These are phyloP conservation scores for Orchesella cincta DNA, from an alignment of 1,140 invertebrate genomes.

Conservation along the genomic window DNA sequence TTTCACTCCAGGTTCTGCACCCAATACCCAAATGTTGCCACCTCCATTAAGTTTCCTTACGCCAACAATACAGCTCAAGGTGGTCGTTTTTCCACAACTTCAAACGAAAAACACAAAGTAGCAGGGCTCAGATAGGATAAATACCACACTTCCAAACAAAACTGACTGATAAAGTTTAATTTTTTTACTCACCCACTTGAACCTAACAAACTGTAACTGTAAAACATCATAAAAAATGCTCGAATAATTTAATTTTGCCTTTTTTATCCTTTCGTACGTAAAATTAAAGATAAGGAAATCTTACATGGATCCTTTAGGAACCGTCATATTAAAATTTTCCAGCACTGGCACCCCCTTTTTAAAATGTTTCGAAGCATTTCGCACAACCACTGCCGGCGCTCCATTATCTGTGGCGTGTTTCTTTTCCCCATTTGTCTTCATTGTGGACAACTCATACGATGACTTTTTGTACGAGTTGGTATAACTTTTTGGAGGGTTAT, in stretches of 20 bases:
- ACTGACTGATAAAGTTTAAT: no score
- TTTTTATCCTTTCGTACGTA: background rate
- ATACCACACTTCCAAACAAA: no score
- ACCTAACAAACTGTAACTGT: slow-evolving; percentile 9
- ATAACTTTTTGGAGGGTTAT: no score
- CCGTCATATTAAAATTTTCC: slow-evolving; percentile 3
- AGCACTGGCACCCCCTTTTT: slow-evolving; percentile 8
- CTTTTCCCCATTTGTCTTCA: no score
- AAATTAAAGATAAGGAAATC: background rate
- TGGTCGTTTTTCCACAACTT: slow-evolving; percentile 5
- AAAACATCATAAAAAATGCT: background rate
- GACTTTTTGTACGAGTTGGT: no score
- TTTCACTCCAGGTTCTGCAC: background rate
- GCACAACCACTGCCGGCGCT: background rate
- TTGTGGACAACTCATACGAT: no score
- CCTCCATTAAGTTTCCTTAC: background rate
- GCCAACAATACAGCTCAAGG: background rate
- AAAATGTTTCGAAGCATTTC: background rate
- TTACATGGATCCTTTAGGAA: background rate
- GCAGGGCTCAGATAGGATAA: no score
- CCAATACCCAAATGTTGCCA: background rate
- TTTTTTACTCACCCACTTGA: background rate
- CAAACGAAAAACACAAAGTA: no score
- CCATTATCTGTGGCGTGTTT: no score
- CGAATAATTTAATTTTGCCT: background rate